These are phyloP conservation scores for Cephalopterus ornatus DNA, from an alignment of 2,113 vertebrate species.

Conservation along the genomic window DNA sequence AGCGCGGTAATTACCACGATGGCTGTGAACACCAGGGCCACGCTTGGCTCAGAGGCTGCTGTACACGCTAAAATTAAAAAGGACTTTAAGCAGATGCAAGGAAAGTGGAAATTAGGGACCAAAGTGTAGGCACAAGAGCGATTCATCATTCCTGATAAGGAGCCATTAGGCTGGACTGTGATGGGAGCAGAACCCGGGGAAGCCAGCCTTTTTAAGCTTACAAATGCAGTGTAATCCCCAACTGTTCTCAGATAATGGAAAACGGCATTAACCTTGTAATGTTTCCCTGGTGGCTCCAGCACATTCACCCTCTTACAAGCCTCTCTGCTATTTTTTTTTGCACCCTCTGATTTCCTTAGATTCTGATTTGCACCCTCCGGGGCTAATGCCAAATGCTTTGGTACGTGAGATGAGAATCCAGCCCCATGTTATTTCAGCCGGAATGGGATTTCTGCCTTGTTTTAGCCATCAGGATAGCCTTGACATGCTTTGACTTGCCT, in stretches of 20 bases:
- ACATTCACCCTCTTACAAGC: not conserved
- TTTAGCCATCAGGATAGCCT: conserved; percentile 39
- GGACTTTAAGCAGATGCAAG: conserved; percentile 43
- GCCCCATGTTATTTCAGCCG: conserved; percentile 8
- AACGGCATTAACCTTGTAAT: conserved; percentile 36
- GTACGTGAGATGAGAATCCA: not conserved
- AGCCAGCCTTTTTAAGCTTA: conserved; percentile 40
- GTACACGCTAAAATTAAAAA: conserved; percentile 30
- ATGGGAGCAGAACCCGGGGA: not conserved
- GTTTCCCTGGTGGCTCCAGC: conserved; percentile 4
- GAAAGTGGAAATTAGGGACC: conserved; percentile 53
- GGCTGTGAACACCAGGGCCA: conserved; percentile 9
- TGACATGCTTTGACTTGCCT: conserved; percentile 60
- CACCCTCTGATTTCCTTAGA: not conserved
- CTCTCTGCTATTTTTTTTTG: not conserved
- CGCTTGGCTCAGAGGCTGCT: not conserved
- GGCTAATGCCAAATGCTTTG: not conserved
- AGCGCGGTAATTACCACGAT: conserved; percentile 9
- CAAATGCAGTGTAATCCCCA: conserved; percentile 54
- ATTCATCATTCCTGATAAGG: conserved; percentile 62
- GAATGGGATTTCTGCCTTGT: conserved; percentile 45
- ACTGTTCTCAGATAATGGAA: conserved; percentile 47
- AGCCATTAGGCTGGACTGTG: conserved; percentile 47
- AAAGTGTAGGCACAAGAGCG: conserved; percentile 20
- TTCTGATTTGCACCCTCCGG: not conserved